Percentiles rank a stretch among this genome's conserved stretches.
Evolutionary conservation across 2,113 vertebrate genomes (phyloP).

Genomic region (Hystrix cristata): DNA sequence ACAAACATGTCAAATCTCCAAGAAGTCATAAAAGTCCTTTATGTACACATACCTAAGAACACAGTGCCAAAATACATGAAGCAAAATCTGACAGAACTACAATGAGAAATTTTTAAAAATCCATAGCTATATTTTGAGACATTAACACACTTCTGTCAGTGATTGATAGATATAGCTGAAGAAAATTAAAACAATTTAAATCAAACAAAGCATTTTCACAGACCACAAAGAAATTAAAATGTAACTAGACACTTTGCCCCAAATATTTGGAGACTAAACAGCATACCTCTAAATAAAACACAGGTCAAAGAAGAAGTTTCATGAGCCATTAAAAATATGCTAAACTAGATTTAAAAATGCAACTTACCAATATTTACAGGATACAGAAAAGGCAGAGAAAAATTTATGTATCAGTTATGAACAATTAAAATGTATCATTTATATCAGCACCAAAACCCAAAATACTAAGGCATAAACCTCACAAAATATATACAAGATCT

Average conservation of each 20-base stretch:
- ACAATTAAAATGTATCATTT: neutral
- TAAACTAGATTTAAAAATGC: constrained; percentile 15
- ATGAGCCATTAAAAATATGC: neutral
- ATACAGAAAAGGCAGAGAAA: neutral
- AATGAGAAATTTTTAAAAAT: neutral
- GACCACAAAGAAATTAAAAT: neutral
- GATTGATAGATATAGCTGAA: neutral
- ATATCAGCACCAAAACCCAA: neutral
- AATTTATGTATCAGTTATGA: neutral
- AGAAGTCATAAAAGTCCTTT: neutral
- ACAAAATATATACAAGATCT: neutral
- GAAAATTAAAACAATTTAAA: neutral
- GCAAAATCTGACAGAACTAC: neutral
- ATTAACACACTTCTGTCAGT: neutral
- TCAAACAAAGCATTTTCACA: neutral
- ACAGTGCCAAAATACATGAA: neutral
- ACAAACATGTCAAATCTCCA: neutral
- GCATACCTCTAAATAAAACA: neutral
- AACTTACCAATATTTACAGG: neutral
- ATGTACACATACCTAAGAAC: neutral
- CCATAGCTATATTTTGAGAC: neutral
- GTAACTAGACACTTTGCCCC: neutral
- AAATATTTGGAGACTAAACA: constrained; percentile 34
- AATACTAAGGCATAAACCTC: neutral
- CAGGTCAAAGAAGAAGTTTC: constrained; percentile 19